Evolutionary conservation across 2,888 invertebrate genomes (phyloP).

Genomic region (Heliconius charithonia): DNA sequence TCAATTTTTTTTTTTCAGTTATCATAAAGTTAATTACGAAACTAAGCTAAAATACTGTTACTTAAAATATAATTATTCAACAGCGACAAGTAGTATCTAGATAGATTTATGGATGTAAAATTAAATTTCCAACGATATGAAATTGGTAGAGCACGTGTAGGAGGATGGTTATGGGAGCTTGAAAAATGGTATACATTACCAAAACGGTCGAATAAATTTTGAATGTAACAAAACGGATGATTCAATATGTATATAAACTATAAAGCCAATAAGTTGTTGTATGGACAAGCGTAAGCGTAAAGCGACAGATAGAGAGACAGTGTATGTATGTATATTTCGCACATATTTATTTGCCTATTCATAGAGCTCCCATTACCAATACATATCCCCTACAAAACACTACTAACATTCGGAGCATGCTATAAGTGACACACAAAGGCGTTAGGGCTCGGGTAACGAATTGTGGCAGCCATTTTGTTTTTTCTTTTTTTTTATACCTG

Average conservation of each 20-base stretch:
- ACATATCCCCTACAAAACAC: slow-evolving; percentile 28
- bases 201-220: slow-evolving; percentile 22
- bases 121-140: slow-evolving; percentile 15
- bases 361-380: slow-evolving; percentile 44
- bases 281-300: slow-evolving; percentile 42
- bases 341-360: slow-evolving; percentile 6
- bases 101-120: slow-evolving; percentile 3
- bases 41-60: slow-evolving; percentile 41
- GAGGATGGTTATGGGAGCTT: slow-evolving; percentile 40
- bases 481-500: slow-evolving; percentile 87
- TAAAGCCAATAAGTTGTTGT: slow-evolving; percentile 31
- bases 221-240: not conserved
- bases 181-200: slow-evolving; percentile 25
- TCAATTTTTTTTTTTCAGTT: slow-evolving; percentile 14
- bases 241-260: slow-evolving; percentile 8
- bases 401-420: slow-evolving; percentile 62
- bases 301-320: slow-evolving; percentile 42
- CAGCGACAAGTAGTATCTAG: slow-evolving; percentile 19
- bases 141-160: slow-evolving; percentile 30
- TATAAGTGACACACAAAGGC: slow-evolving; percentile 81
- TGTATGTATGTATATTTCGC: slow-evolving; percentile 28
- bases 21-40: slow-evolving; percentile 41
- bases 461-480: slow-evolving; percentile 69
- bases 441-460: slow-evolving; percentile 69
- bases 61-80: slow-evolving; percentile 26